Percentiles rank a stretch among this genome's conserved stretches.
phyloP scores from a whole-genome alignment of 2,888 invertebrate species.

The Thera britannica region DNA sequence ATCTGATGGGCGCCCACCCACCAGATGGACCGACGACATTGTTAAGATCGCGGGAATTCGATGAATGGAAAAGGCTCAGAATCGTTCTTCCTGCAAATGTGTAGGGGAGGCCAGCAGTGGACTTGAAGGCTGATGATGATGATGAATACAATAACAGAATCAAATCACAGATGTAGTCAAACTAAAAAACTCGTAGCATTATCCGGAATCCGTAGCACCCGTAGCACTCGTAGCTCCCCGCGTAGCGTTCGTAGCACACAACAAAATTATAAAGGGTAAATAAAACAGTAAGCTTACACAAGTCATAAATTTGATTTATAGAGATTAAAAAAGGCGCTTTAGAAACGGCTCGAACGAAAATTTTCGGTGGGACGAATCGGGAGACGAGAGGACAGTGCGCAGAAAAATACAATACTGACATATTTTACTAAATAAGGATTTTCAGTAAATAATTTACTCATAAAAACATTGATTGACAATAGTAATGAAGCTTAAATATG shows the following conservation, averaged over 20 bases:
- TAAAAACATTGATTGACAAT: too few species aligned
- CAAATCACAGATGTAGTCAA: too few species aligned
- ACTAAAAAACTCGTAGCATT: background rate
- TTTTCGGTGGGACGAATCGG: constrained; percentile 83
- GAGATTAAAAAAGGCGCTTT: constrained; percentile 85
- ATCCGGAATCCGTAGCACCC: background rate
- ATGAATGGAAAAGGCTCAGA: too few species aligned
- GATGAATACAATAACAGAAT: too few species aligned
- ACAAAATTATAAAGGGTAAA: constrained; percentile 85
- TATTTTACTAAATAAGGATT: background rate
- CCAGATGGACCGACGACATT: too few species aligned
- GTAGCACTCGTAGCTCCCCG: constrained; percentile 16
- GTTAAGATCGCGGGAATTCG: too few species aligned
- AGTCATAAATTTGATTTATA: constrained; percentile 85
- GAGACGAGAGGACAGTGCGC: constrained; percentile 73
- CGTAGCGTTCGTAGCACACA: constrained; percentile 56
- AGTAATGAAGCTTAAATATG: too few species aligned
- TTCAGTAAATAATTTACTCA: too few species aligned
- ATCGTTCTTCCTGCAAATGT: too few species aligned
- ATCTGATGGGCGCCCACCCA: too few species aligned
- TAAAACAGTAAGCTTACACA: constrained; percentile 85
- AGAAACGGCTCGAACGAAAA: constrained; percentile 83
- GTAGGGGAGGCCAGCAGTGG: too few species aligned
- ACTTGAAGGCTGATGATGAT: too few species aligned
- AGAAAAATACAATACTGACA: constrained; percentile 36